Evolutionary conservation across 1,140 invertebrate genomes (phyloP).

Genomic region (Lineus longissimus): DNA sequence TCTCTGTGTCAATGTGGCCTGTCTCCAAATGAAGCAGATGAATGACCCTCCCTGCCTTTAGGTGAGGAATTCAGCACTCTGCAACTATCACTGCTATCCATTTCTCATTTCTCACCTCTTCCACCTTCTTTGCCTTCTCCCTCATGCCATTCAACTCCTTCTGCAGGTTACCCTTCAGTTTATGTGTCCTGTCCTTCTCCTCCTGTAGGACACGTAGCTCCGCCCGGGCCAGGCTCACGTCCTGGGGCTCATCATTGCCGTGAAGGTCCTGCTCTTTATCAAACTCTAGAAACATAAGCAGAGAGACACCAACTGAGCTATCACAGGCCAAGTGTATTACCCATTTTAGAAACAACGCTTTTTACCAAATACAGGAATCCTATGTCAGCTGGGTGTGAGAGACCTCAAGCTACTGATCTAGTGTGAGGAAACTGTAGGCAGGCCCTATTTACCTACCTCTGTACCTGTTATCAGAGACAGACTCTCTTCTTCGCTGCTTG

Average conservation of each 20-base stretch:
- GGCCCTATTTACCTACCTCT: conserved; percentile 16
- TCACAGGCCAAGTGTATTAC: not conserved
- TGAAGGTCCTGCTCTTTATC: conserved; percentile 32
- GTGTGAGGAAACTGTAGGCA: too few species aligned
- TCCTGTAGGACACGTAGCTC: conserved; percentile 78
- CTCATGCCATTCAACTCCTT: conserved; percentile 73
- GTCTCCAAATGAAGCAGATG: too few species aligned
- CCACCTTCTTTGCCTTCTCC: conserved; percentile 69
- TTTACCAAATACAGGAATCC: not conserved
- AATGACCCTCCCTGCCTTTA: too few species aligned
- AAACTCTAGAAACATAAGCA: conserved; percentile 21
- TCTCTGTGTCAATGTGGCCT: too few species aligned
- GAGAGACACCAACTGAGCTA: conserved; percentile 8
- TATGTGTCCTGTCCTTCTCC: conserved; percentile 76
- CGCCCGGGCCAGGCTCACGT: conserved; percentile 77
- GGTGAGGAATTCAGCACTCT: not conserved
- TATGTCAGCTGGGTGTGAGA: too few species aligned
- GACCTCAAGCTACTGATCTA: too few species aligned
- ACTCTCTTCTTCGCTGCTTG: conserved; percentile 13
- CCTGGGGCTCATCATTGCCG: conserved; percentile 60
- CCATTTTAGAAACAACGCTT: not conserved
- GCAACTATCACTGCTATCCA: not conserved
- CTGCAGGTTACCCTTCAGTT: conserved; percentile 70
- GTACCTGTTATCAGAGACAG: conserved; percentile 15
- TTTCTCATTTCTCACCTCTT: conserved; percentile 63